Evolutionary conservation across 2,888 invertebrate species (phyloP), one percentile per base, ranked within the genome.

Genomic region (Listrodromus nycthemerus): DNA sequence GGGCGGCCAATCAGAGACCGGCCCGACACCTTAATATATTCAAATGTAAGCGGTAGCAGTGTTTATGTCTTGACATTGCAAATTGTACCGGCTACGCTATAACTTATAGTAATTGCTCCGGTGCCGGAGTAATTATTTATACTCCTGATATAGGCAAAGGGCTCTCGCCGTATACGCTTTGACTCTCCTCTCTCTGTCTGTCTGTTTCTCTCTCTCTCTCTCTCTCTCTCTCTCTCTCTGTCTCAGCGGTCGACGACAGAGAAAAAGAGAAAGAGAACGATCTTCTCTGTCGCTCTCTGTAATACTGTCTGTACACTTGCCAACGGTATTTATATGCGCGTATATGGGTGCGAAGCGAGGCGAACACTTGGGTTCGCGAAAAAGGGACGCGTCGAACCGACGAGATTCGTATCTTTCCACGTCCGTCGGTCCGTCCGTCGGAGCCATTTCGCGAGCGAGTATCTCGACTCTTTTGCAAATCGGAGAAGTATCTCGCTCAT

Each of bases 31-130:
- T 91, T 93, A 93, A 93, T 93, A 90, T 93, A 93, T 93, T 93
- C 93, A 93, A 93, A 93, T 93, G 92, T 93, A 93, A 93, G 93
- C 93, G 91, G 93, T 92, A 93, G 92, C 93, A 92, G 93, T 93
- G 93, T 93, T 93, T 93, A 93, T 93, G 93, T 92, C 93, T 93
- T 93, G 93, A 93, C 93, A 93, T 93, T 93, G 93, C 93, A 93
- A 93, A 93, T 93, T 93, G 93, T 93, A 90, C 87, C 91, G 92
- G 93, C 92, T 91, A 89, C 91, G 89, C 93, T 90, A 92, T 93
- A 93, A 93, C 93, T 93, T 93, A 93, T 92, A 93, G 93, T 93
- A 93, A 93, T 93, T 92, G 93, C 93, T 91, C 90, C 91, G 91
- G 84, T 91, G 90, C 92, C 90, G 89, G 89, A 92, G 92, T 93